These are phyloP conservation scores for Acleris cristana DNA, from an alignment of 2,888 invertebrate species.

Conservation along the genomic window DNA sequence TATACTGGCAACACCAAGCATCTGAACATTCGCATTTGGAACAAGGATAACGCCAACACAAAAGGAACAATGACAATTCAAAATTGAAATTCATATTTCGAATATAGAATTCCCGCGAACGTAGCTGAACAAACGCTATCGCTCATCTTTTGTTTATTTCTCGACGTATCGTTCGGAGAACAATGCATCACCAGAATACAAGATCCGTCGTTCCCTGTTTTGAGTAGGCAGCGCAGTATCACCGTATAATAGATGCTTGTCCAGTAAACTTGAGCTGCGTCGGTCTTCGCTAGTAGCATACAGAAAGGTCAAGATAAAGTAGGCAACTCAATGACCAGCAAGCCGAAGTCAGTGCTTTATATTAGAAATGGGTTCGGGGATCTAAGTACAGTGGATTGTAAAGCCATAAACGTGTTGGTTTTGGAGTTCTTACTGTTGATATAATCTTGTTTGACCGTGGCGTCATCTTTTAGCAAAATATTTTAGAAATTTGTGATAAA, in stretches of 20 bases:
- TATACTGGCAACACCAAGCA: not conserved
- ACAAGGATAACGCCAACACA: conserved; percentile 34
- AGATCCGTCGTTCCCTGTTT: not conserved
- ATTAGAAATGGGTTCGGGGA: not conserved
- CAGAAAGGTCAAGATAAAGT: conserved; percentile 5
- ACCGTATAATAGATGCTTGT: conserved; percentile 52
- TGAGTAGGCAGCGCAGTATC: conserved; percentile 45
- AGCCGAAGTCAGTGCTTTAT: too few relatives aligned
- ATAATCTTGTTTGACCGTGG: not conserved
- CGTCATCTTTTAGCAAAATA: not conserved
- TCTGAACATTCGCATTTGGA: conserved; percentile 15
- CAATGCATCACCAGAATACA: not conserved
- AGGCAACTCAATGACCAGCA: not conserved
- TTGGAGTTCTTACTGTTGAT: not conserved
- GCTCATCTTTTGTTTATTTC: conserved; percentile 79
- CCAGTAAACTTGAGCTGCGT: conserved; percentile 9
- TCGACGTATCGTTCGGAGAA: conserved; percentile 22
- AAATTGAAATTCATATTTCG: conserved; percentile 52
- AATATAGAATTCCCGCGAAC: conserved; percentile 56
- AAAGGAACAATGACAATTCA: conserved; percentile 41
- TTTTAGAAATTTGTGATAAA: too few relatives aligned
- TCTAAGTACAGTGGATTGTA: not conserved
- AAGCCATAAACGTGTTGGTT: conserved; percentile 3
- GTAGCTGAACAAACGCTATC: conserved; percentile 79
- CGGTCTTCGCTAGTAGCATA: not conserved